Evolutionary conservation across 2,888 invertebrate genomes (phyloP), one percentile per base, ranked within the genome.

Genomic region (Apotomis betuletana): DNA sequence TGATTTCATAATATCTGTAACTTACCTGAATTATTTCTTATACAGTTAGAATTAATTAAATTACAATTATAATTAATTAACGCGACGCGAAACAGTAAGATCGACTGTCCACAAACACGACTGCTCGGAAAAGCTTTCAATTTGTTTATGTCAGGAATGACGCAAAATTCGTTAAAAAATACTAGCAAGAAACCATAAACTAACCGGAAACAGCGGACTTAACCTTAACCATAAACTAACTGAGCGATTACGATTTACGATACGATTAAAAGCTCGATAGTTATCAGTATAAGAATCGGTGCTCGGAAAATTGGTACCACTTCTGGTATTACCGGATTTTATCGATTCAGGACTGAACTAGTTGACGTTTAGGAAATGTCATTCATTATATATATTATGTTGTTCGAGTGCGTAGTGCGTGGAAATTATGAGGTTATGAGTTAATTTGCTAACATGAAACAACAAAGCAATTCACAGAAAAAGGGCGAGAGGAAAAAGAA

Each of bases 131-230:
- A n/a, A 46, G 13, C 65, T 57, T 15, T 12, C 49, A 49, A 55
- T 55, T 67, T 71, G 60, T 67, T 63, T 73, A 73, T 73, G 68
- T 57, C 58, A 59, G 49, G 36, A 38, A 61, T 54, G 41, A 36
- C 55, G 36, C 65, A 55, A 65, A 54, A 15, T 65, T 60, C 49
- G 38, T 60, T 27, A 46, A 57, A 62, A 67, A 60, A 67, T 38
- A 65, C 60, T 54, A 36, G 13, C 49, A 54, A 49, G n/a, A 10
- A 27, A 51, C 60, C 70, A 70, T 95, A 97, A 79, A 98, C 97
- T 65, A 55, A 61, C 70, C 67, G 60, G 70, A 70, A 70, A 70
- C 60, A 70, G 46, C 5, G 27, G 46, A 27, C 27, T 8, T 13
- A 62, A 27, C 36, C 27, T 8, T 13, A 62, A 27, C 36, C 27